phyloP scores from a whole-genome alignment of 2,888 invertebrate genomes.

The Cerastoderma edule region DNA sequence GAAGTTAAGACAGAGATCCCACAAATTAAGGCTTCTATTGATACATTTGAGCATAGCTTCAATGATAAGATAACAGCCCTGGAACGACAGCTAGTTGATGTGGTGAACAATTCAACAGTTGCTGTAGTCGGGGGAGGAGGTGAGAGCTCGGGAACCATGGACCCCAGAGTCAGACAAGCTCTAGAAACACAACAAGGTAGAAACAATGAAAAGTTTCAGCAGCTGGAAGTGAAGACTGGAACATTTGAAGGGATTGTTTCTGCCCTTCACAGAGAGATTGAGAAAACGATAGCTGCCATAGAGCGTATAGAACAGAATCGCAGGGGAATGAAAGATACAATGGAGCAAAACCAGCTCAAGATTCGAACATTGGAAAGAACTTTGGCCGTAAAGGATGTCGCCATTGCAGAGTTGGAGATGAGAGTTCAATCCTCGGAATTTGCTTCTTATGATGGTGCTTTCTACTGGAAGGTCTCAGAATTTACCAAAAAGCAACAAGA shows the following conservation, averaged over 20 bases:
- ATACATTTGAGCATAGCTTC: not conserved
- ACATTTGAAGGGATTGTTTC: constrained; percentile 68
- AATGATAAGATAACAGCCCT: constrained; percentile 26
- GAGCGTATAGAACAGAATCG: constrained; percentile 63
- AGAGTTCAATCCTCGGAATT: constrained; percentile 72
- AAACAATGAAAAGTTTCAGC: constrained; percentile 32
- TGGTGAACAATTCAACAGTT: constrained; percentile 27
- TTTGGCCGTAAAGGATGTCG: constrained; percentile 65
- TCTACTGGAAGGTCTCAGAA: constrained; percentile 81
- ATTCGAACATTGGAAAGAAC: constrained; percentile 60
- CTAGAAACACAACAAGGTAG: constrained; percentile 33
- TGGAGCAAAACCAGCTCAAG: constrained; percentile 56
- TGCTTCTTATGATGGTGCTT: constrained; percentile 78
- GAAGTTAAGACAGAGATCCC: not conserved
- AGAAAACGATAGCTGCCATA: constrained; percentile 67
- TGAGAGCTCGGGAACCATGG: not conserved
- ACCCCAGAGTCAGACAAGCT: constrained; percentile 20
- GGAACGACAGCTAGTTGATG: constrained; percentile 29
- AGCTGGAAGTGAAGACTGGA: constrained; percentile 64
- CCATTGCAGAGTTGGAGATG: constrained; percentile 70
- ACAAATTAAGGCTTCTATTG: not conserved
- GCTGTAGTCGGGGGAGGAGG: not conserved
- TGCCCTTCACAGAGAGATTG: constrained; percentile 75
- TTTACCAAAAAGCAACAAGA: constrained; percentile 75
- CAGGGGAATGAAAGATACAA: constrained; percentile 34